phyloP scores from a whole-genome alignment of 2,113 vertebrate genomes.

The Sinocyclocheilus grahami region DNA sequence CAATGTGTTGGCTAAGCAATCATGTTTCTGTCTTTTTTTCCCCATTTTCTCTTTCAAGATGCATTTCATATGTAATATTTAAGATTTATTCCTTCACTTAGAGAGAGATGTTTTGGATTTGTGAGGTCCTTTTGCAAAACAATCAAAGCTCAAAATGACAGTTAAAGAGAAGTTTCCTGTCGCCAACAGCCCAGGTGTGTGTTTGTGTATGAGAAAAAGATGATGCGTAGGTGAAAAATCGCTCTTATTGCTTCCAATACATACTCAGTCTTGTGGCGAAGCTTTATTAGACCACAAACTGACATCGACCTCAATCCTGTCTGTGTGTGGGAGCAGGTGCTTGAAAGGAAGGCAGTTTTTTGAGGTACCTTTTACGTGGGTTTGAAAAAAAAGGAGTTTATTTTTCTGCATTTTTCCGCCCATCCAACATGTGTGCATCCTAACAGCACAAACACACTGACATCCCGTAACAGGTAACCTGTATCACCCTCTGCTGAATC shows the following conservation, averaged over 20 bases:
- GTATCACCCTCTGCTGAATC: slow-evolving; percentile 15
- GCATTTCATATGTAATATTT: neutral
- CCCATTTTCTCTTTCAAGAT: no score
- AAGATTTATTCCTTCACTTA: neutral
- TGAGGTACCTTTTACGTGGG: slow-evolving; percentile 4
- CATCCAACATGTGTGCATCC: neutral
- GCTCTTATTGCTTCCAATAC: slow-evolving; percentile 57
- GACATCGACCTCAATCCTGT: slow-evolving; percentile 70
- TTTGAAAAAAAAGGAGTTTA: slow-evolving; percentile 4
- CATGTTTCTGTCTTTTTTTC: no score
- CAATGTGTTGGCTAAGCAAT: no score
- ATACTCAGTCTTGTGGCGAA: slow-evolving; percentile 45
- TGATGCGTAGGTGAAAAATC: slow-evolving; percentile 31
- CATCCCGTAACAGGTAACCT: neutral
- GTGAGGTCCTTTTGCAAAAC: slow-evolving; percentile 27
- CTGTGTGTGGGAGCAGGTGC: slow-evolving; percentile 37
- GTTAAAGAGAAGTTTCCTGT: slow-evolving; percentile 77
- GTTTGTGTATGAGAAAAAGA: slow-evolving; percentile 65
- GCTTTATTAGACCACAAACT: slow-evolving; percentile 84
- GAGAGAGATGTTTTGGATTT: neutral
- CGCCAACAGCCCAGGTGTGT: slow-evolving; percentile 75
- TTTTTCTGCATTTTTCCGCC: neutral
- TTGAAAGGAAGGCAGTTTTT: slow-evolving; percentile 17
- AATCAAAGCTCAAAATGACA: slow-evolving; percentile 65
- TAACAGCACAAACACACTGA: neutral